Base-by-base conservation (phyloP, 1,140 invertebrate genomes). In the Eupristina koningsbergeri region DNA sequence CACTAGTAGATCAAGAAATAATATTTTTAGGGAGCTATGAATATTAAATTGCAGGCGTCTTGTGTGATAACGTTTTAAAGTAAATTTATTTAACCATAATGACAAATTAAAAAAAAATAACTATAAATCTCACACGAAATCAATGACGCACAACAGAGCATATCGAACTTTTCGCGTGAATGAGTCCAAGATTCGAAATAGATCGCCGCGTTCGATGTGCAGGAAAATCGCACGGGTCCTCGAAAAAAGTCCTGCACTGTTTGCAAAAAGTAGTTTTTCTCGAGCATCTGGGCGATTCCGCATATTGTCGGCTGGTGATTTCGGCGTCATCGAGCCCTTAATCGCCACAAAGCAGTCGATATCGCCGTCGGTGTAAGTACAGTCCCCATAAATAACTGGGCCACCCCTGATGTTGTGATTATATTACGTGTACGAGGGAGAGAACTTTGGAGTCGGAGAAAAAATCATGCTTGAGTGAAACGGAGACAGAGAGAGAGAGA, bases 401-500 rank as follows among this genome's bases (percentile, higher is more conserved):
- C 90, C 88, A 91, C 91, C 91, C 91, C 87, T 87, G 85, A 86
- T 92, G 92, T 92, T 92, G 91, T 92, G 91, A 92, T 92, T 92
- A 90, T 89, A 92, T 92, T 92, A 92, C 89, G 89, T 84, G 87
- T 71, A 7, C 17, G 41, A 71, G 67, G 67, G 67, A 71, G 67
- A 71, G 36, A 36, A n/a, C 64, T 41, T 50, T 69, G 39, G 29
- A 11, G 79, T 26, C 13, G 26, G 64, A 41, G 78, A 45, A 61
- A 88, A 88, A 69, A 39, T 58, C 53, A 58, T 1, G 15, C 6
- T 15, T 39, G 67, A 69, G 34, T 45, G 41, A 45, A 45, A 45
- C 11, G 39, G 19, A 76, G 29, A 69, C 7, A 39, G 31, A 39
- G n/a, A 39, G 34, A 69, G 64, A 22, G 15, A 86, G 78, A 86